Evolutionary conservation across 2,113 vertebrate genomes (phyloP), one percentile per base, ranked within the genome.

Genomic region (Bubalus kerabau): DNA sequence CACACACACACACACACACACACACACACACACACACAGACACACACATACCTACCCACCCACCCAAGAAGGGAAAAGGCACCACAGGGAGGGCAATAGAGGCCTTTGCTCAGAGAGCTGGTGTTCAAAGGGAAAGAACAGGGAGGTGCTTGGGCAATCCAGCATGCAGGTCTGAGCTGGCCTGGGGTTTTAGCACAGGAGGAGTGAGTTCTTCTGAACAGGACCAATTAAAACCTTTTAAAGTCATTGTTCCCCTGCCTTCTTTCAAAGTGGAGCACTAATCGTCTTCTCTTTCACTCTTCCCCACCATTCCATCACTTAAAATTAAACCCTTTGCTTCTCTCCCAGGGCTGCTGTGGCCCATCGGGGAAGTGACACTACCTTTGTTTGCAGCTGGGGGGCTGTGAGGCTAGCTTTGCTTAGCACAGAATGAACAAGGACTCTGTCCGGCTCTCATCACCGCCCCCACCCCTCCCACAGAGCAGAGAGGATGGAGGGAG

Each of bases 81-180:
- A 71, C 12, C 21, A 46, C 19, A 74, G 85, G n/a, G 54, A 91
- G 59, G 62, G 81, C 36, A 30, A 36, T 2, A 82, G 87, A 96
- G 83, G 54, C 86, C 92, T 59, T 76, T 48, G 17, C 93, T 91
- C 87, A 21, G 19, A 92, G 80, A 96, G 64, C 78, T 52, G 32
- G 5, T 85, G 86, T 97, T 98, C 97, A 98, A 97, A 97, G 97
- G 71, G 52, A 46, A 97, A 83, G 94, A 96, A 71, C 57, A 84
- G 64, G 89, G 80, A 97, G 88, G 95, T 23, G 46, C 90, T 96
- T 89, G 83, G 96, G 97, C 91, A 95, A 98, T 95, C 92, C 95
- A 67, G 95, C 78, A 43, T 93, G 97, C 98, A 98, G 97, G 98
- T 98, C 98, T 98, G 97, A 98, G 97, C 98, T 98, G 95, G 98